Evolutionary conservation across 2,888 invertebrate species (phyloP), one percentile per base, ranked within the genome.

Genomic region (Ichneumon xanthorius): DNA sequence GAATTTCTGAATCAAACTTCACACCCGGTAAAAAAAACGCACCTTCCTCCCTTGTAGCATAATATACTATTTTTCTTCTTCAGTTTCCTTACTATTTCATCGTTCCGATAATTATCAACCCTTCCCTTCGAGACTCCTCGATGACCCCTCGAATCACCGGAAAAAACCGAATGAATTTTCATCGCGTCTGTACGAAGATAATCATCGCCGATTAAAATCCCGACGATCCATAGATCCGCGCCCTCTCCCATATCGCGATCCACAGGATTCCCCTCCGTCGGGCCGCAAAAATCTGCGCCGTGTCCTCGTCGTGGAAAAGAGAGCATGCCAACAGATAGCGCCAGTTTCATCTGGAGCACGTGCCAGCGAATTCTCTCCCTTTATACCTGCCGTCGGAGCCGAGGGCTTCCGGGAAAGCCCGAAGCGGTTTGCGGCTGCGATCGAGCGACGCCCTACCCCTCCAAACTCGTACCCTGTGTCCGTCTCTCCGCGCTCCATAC

Each of bases 361-460:
- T 89, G 88, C 89, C 87, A 68, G 50, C 65, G 63, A 63, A 86
- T 78, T 83, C 73, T 80, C 79, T 80, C 61, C 55, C 70, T 86
- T 85, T 88, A 82, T 88, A 88, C 88, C 89, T 88, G 86, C 87
- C 88, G 88, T 89, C 88, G 84, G 37, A 70, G 80, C 84, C 90
- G 90, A 89, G 80, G 55, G 82, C 75, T 86, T 87, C 87, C 91
- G 90, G 87, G 88, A 84, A 87, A 76, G 80, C 85, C 90, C 90
- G 91, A 91, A 87, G 83, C 85, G 82, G 87, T 87, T 88, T 86
- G 87, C 86, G 87, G 89, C 89, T 87, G 88, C 89, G 88, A 90
- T 90, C 91, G 90, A 90, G 88, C 90, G 90, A 88, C 88, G 90
- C 88, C 86, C 85, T 89, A 84, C 88, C 86, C 88, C 87, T 80